phyloP scores from a whole-genome alignment of 1,140 invertebrate genomes.

The Mizuhopecten yessoensis region DNA sequence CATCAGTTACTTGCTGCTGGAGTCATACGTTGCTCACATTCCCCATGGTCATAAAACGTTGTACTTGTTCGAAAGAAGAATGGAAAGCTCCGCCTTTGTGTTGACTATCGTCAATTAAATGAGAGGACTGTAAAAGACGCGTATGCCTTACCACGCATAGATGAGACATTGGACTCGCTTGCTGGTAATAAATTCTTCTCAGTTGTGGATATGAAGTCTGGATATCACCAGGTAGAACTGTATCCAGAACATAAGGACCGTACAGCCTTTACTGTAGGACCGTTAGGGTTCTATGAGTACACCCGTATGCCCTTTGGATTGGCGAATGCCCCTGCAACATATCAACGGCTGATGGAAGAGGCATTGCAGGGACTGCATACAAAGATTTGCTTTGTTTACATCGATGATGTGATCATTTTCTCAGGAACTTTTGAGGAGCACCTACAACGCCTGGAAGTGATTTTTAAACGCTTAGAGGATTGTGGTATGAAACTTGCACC shows the following conservation, averaged over 20 bases:
- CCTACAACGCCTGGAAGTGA: conserved; percentile 74
- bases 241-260: conserved; percentile 50
- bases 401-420: conserved; percentile 65
- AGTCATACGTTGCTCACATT: too few relatives aligned
- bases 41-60: neutral
- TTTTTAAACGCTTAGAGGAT: conserved; percentile 78
- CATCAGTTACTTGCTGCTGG: neutral
- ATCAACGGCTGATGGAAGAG: conserved; percentile 84
- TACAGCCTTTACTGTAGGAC: conserved; percentile 56
- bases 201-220: conserved; percentile 74
- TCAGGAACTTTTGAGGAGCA: conserved; percentile 83
- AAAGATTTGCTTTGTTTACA: conserved; percentile 40
- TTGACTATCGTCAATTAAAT: neutral
- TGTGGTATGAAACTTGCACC: conserved; percentile 82
- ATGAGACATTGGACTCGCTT: neutral
- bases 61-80: neutral
- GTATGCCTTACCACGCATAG: neutral
- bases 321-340: conserved; percentile 79
- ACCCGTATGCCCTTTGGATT: conserved; percentile 79
- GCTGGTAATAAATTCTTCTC: neutral
- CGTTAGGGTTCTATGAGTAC: conserved; percentile 52
- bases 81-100: neutral
- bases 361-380: conserved; percentile 47
- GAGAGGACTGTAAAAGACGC: neutral
- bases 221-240: conserved; percentile 47